Base-by-base conservation (phyloP, 1,140 invertebrate species). In the Colletes gigas region DNA sequence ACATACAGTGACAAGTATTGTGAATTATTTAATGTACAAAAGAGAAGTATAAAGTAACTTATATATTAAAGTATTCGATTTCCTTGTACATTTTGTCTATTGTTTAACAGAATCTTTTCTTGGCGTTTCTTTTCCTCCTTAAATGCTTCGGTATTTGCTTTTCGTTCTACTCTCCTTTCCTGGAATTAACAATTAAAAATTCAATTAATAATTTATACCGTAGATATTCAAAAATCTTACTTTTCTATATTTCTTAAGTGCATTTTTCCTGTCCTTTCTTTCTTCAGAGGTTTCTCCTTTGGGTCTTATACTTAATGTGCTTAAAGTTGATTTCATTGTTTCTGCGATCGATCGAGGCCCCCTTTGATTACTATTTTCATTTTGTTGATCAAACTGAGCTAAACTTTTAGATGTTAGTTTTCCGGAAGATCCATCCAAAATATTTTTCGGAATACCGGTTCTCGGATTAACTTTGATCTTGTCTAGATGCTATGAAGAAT, bases 91-190 rank as follows among this genome's bases (percentile, higher is more conserved):
- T 97, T 97, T 88, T 94, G 94, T 89, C 91, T 95, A 84, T 96
- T 96, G 89, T 97, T 97, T 74, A 97, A 92, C 80, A 95, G 92
- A 72, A 97, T 96, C 90, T 97, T 97, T 88, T 96, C 96, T 91
- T 97, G 96, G 52, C 95, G 92, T 89, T 97, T 97, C 92, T 97
- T 96, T 91, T 99, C 97, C 84, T 97, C 96, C 90, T 97, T 98
- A 91, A 99, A 99, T 0, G 97, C 97, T 78, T 95, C 91, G 39
- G 95, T 95, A 90, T 98, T 99, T 0, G 96, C 94, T 91, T 99
- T 99, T 92, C 97, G 97, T 90, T 99, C 98, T 76, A 96, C 89
- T 91, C 98, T 94, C 88, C 98, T 95, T 89, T 98, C 97, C 94
- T 96, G 82, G 78, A 94, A 93, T 81, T 52, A 78, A 70, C 79